Base-by-base conservation (phyloP, 2,113 vertebrate species). In the Perca flavescens region DNA sequence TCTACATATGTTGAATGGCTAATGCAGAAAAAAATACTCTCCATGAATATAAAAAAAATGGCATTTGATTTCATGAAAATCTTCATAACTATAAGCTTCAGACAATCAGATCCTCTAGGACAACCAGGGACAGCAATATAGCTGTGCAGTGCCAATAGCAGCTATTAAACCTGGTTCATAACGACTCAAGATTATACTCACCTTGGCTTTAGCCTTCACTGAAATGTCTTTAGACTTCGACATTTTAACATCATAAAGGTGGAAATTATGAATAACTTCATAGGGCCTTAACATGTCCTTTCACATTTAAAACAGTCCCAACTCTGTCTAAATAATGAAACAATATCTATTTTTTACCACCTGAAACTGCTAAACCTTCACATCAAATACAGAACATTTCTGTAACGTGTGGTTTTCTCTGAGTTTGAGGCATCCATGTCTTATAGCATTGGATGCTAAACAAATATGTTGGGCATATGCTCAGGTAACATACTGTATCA, bases 131-230 rank as follows among this genome's bases (percentile, higher is more conserved):
- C 34, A 46, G 22, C 22, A 9, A 21, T 34, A 43, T 25, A 70
- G 43, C 69, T 56, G 47, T 49, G 58, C 58, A 52, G 15, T 34
- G 19, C 40, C 74, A 46, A 46, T 4, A 36, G 21, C 40, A 31
- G 63, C 79, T 21, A 62, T 73, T 73, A 72, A 77, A 80, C 50
- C 70, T 36, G 31, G 1, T 60, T 54, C 31, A 60, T 81, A 52
- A 66, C n/a, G 40, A 62, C 63, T 66, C 53, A 79, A 79, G 67
- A 60, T 72, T 53, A 34, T 1, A 15, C 57, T 57, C 68, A 78
- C 84, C 80, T 80, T 86, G 73, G 66, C 73, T 52, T 71, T 61
- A 43, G 46, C 57, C 68, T 58, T 34, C 57, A 6, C 65, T 14
- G 31, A 52, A 4, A 54, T 54, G 15, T 58, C 61, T 76, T 74